These are phyloP conservation scores for Pachyseris speciosa DNA, from an alignment of 64 coral and sea anemone species.

Conservation along the genomic window DNA sequence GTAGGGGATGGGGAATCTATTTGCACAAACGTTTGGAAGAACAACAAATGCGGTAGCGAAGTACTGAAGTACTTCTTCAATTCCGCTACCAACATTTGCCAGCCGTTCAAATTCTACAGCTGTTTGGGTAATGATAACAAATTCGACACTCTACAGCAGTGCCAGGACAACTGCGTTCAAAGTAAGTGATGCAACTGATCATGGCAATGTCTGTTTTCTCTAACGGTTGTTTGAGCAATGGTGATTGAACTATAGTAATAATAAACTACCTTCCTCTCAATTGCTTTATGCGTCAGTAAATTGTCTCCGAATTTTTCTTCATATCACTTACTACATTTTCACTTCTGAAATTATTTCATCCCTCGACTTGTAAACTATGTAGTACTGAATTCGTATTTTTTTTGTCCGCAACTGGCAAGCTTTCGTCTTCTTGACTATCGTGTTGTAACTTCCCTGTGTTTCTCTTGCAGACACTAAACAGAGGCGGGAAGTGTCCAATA, in stretches of 20 bases:
- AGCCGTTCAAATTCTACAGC: constrained; percentile 26
- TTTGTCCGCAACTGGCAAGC: no score
- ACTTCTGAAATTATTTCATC: no score
- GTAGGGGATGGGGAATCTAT: neutral
- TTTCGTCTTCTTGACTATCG: neutral
- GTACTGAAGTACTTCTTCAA: constrained; percentile 26
- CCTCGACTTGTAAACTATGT: no score
- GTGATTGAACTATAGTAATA: no score
- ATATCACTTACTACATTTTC: no score
- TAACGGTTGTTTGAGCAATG: no score
- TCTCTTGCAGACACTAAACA: neutral
- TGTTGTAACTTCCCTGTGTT: neutral
- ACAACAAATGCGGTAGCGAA: constrained; percentile 11
- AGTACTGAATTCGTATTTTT: no score
- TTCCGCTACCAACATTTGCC: neutral
- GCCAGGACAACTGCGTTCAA: constrained; percentile 10
- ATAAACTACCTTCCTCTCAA: no score
- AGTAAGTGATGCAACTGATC: neutral
- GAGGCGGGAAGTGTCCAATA: constrained; percentile 6
- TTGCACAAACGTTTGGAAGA: constrained; percentile 24
- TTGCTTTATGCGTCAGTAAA: no score
- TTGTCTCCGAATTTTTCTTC: no score
- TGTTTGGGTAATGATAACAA: constrained; percentile 48
- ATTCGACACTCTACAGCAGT: constrained; percentile 18
- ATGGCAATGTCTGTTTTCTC: no score